phyloP scores from a whole-genome alignment of 2,888 invertebrate species.

The Rosalia funebris region DNA sequence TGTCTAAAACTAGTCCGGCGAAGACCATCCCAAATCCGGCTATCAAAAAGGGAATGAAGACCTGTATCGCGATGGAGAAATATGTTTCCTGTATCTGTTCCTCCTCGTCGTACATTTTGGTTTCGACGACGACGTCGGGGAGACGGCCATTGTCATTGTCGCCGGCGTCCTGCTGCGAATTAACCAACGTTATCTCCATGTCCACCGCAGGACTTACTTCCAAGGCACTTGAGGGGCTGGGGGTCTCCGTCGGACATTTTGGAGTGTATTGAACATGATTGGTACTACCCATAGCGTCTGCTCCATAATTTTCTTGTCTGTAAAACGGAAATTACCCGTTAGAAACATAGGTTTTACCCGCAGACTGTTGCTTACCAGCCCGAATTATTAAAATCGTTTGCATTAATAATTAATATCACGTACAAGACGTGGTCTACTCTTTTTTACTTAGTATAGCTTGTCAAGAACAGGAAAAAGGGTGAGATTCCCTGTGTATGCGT shows the following conservation, averaged over 20 bases:
- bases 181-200: conserved; percentile 58
- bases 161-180: conserved; percentile 51
- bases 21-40: conserved; percentile 84
- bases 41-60: conserved; percentile 77
- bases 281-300: conserved; percentile 61
- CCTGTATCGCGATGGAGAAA: conserved; percentile 73
- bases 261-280: conserved; percentile 59
- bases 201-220: conserved; percentile 53
- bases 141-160: conserved; percentile 65
- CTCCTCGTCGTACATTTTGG: conserved; percentile 61
- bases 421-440: too few relatives aligned
- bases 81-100: conserved; percentile 68
- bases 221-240: conserved; percentile 59
- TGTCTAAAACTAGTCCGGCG: conserved; percentile 79
- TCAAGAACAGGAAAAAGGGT: too few relatives aligned
- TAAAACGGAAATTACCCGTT: conserved; percentile 27
- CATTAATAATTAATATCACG: background rate
- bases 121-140: conserved; percentile 68
- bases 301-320: conserved; percentile 63
- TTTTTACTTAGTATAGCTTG: background rate
- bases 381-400: background rate
- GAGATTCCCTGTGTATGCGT: too few relatives aligned
- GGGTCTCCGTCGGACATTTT: conserved; percentile 53
- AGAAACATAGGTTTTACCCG: too few relatives aligned
- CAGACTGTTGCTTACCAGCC: too few relatives aligned